These are phyloP conservation scores for Drosophila pallidifrons DNA, from an alignment of 1,140 invertebrate species.

Conservation along the genomic window DNA sequence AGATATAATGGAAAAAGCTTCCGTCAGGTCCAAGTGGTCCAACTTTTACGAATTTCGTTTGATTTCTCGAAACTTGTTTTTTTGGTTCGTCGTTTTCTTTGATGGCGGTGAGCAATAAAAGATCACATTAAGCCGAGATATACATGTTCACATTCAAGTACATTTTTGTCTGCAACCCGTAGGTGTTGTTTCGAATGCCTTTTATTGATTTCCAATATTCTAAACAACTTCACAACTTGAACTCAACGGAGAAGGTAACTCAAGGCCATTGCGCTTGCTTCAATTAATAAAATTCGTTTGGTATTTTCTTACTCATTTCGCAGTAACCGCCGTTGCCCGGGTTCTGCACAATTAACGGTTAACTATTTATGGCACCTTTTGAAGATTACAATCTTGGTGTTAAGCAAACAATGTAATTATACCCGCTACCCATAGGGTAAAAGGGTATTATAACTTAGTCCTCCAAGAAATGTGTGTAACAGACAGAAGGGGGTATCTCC, in stretches of 20 bases:
- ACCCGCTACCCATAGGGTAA: too few species aligned
- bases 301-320: conserved; percentile 40
- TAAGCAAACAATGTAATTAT: conserved; percentile 64
- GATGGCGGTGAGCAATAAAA: conserved; percentile 58
- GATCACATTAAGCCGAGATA: conserved; percentile 51
- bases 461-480: too few species aligned
- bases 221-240: conserved; percentile 16
- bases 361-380: conserved; percentile 44
- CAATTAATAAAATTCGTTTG: conserved; percentile 51
- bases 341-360: conserved; percentile 71
- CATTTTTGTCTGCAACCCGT: background rate
- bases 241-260: conserved; percentile 40
- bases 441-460: too few species aligned
- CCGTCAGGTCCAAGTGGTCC: conserved; percentile 73
- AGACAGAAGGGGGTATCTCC: too few species aligned
- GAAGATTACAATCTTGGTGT: conserved; percentile 61
- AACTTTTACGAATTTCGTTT: conserved; percentile 51
- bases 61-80: conserved; percentile 47
- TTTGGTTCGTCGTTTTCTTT: conserved; percentile 11
- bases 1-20: conserved; percentile 57
- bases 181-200: conserved; percentile 51
- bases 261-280: conserved; percentile 61
- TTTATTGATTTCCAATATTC: conserved; percentile 52
- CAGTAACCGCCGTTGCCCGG: conserved; percentile 32
- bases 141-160: background rate